These are phyloP conservation scores for Willowsia nigromaculata DNA, from an alignment of 2,888 invertebrate species.

Conservation along the genomic window DNA sequence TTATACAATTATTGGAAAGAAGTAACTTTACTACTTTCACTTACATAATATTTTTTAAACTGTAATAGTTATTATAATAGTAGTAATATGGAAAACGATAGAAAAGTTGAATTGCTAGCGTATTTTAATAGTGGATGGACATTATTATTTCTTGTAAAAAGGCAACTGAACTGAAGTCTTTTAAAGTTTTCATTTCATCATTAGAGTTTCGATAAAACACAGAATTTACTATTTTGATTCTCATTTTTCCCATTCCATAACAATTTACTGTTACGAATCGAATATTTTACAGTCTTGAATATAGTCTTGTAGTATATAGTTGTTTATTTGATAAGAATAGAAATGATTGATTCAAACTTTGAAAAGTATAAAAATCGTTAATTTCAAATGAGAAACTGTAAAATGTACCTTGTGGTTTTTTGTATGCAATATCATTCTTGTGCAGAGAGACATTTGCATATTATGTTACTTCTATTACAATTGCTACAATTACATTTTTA, in stretches of 20 bases:
- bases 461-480: not conserved
- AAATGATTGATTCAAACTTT: not conserved
- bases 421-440: not conserved
- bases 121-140: conserved; percentile 23
- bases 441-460: not conserved
- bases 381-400: not conserved
- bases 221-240: not conserved
- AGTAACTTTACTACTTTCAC: not conserved
- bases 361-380: not conserved
- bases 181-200: conserved; percentile 51
- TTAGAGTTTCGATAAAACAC: not conserved
- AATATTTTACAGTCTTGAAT: conserved; percentile 57
- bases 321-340: not conserved
- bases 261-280: not conserved
- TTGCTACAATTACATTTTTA: not conserved
- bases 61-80: not conserved
- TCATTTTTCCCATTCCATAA: not conserved
- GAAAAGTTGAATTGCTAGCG: not conserved
- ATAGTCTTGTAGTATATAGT: conserved; percentile 41
- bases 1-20: not conserved
- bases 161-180: conserved; percentile 72
- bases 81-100: not conserved
- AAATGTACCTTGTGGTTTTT: not conserved
- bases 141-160: conserved; percentile 40
- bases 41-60: not conserved